A percentile compares a stretch with the other conserved stretches of the same genome.
phyloP scores from a whole-genome alignment of 2,113 vertebrate species.

The Pogonocichla stellata region DNA sequence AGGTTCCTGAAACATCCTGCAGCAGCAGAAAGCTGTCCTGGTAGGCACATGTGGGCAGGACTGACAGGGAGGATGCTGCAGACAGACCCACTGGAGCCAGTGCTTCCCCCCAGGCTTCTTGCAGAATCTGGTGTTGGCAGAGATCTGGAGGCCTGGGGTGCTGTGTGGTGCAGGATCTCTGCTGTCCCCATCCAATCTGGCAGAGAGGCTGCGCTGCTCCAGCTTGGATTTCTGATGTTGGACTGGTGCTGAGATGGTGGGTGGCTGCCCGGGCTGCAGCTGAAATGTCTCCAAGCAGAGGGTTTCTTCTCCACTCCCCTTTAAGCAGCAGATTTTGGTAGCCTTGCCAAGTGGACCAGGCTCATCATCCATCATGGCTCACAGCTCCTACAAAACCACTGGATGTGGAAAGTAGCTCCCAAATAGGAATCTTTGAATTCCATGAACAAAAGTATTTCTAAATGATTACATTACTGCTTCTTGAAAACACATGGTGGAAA shows the following conservation, averaged over 20 bases:
- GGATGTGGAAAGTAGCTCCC: conserved; percentile 10
- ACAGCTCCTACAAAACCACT: background rate
- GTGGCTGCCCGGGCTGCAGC: background rate
- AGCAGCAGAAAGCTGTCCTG: background rate
- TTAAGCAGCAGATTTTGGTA: background rate
- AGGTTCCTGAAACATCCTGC: background rate
- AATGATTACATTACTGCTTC: conserved; percentile 23
- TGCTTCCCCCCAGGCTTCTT: background rate
- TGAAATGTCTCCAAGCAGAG: background rate
- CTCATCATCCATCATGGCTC: background rate
- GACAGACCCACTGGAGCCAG: background rate
- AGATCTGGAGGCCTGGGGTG: background rate
- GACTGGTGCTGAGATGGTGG: background rate
- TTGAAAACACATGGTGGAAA: conserved; percentile 52
- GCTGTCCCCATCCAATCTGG: background rate
- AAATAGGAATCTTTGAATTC: conserved; percentile 17
- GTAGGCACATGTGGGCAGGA: background rate
- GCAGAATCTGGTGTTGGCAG: background rate
- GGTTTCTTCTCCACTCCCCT: background rate
- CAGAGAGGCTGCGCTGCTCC: background rate
- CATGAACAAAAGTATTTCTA: background rate
- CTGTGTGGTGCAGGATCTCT: background rate
- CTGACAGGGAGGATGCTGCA: background rate
- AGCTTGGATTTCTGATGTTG: background rate
- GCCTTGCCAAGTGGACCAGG: background rate